Evolutionary conservation across 2,888 invertebrate species (phyloP), one percentile per base, ranked within the genome.

Genomic region (Brenthis hecate): DNA sequence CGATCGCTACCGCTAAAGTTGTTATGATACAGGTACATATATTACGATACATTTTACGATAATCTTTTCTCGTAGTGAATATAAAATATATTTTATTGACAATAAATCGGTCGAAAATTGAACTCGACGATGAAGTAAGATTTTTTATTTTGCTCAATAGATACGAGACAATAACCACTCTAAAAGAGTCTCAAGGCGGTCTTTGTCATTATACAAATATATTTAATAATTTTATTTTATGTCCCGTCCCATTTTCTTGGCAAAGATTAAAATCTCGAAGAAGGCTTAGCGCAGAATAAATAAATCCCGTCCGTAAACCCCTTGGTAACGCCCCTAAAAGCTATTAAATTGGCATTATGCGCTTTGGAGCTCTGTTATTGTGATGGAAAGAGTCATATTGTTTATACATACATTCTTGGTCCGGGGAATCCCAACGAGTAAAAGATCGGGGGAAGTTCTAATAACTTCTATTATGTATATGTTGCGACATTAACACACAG

Each of bases 281-380:
- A 58, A 53, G 47, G 66, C 66, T 66, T 66, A 66, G 51, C 36
- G 51, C 14, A 53, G 54, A n/a, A 58, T 66, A 54, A 66, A 66
- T 58, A 66, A 53, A 58, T 58, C 28, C 28, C 23, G 48, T 28
- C 47, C 16, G 47, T 47, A 54, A 66, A 58, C 54, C 58, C 28
- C 58, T 23, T 43, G 53, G 60, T 66, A 58, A 58, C 53, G 51
- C 43, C 58, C 58, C 36, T 51, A n/a, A 43, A 50, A 56, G 56
- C 56, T 56, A 56, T 65, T 65, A 65, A 56, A 65, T 56, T 56
- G 65, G 65, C 56, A 65, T 65, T 65, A 65, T 56, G 65, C 60
- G 60, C 53, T 56, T 53, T 28, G 28, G 47, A 47, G 23, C 8
- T 16, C 19, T 43, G 23, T 23, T 65, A 57, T 51, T 43, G n/a